Evolutionary conservation across 2,113 vertebrate genomes (phyloP), one percentile per base, ranked within the genome.

Genomic region (Rynchops niger): DNA sequence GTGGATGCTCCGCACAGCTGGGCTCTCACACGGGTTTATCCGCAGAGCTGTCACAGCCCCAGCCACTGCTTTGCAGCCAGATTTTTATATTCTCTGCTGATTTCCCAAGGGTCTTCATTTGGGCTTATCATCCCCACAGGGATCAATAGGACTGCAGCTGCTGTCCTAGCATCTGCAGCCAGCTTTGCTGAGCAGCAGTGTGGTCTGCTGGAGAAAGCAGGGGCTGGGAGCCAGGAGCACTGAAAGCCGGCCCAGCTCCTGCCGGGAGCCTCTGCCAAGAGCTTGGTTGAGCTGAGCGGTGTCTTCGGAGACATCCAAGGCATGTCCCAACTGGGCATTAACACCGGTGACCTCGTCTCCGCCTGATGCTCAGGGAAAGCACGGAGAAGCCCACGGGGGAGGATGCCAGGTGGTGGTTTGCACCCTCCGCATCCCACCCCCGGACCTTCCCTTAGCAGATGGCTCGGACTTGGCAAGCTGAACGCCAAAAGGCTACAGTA

Each of bases 61-160:
- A 85, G 62, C 40, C 27, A 65, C 83, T 50, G 69, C 80, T 91
- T 50, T 87, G 58, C 89, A 91, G 94, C 40, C 88, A 85, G 86
- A 78, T 82, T 95, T 97, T 80, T 82, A 87, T 85, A 76, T 80
- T 76, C 89, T 58, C 23, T 73, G 86, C 77, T 95, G 89, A 95
- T 94, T 97, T 96, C 93, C 95, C 91, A 85, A 84, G 92, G 88
- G 91, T 86, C 91, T 85, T 89, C 91, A 82, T 94, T 97, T 93
- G 89, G 77, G 81, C 62, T 97, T n/a, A 76, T 95, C 94, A 93
- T 79, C 83, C 96, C 93, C 81, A 92, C 45, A 69, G 93, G 95
- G 91, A 96, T 97, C 93, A 95, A 87, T 36, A 95, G 81, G 91
- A 94, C 53, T 95, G 86, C 95, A 97, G 94, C 95, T 95, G 96